Percentiles rank a stretch among this genome's conserved stretches.
Evolutionary conservation across 2,797 vertebrate genomes (phyloP).

Genomic region (Sarcoramphus papa): DNA sequence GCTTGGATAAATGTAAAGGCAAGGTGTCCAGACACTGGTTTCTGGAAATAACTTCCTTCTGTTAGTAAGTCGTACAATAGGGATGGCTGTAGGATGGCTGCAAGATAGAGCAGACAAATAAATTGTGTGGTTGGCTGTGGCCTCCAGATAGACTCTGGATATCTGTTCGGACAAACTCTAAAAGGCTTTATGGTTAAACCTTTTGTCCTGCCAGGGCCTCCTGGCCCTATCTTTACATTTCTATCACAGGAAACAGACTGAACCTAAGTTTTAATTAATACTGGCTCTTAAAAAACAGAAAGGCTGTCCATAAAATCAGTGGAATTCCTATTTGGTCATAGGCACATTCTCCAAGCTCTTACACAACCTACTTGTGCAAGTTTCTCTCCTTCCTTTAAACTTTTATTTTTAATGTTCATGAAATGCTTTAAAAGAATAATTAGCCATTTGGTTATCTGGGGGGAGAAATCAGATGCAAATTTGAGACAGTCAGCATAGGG

Average conservation of each 20-base stretch:
- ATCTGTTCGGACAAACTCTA: background rate
- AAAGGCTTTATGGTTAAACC: background rate
- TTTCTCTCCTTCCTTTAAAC: background rate
- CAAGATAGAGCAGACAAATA: background rate
- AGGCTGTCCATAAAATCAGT: background rate
- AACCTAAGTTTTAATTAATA: background rate
- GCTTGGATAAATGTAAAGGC: background rate
- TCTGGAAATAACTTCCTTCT: background rate
- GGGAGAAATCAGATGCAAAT: background rate
- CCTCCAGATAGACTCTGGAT: background rate
- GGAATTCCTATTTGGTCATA: background rate
- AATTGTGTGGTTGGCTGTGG: background rate
- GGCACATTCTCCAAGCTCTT: background rate
- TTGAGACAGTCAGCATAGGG: background rate
- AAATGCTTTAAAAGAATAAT: background rate
- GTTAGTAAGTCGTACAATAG: accelerated
- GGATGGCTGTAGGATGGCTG: background rate
- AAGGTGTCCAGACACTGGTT: background rate
- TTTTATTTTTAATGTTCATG: background rate
- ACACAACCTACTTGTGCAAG: background rate
- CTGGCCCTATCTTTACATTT: background rate
- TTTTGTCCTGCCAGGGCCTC: background rate
- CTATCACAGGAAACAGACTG: background rate
- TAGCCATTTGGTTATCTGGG: background rate
- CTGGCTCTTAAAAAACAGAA: background rate